Conservation (phyloP, 2,888 invertebrate genomes). For the Parascotia fuliginaria region DNA sequence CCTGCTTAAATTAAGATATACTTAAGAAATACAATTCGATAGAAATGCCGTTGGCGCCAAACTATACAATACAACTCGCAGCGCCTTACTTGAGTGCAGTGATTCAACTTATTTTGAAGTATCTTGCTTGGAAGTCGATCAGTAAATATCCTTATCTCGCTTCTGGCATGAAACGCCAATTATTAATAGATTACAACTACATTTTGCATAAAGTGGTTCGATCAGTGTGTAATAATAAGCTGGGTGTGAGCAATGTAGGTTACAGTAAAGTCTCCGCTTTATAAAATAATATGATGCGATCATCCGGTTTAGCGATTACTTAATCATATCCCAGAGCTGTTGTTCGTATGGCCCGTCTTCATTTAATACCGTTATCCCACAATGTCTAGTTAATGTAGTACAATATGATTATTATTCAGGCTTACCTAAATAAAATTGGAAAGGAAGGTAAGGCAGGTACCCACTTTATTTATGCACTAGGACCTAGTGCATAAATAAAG, state of each 20-base stretch:
- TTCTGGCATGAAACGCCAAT: constrained; percentile 45
- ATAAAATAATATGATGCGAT: constrained; percentile 59
- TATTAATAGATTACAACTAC: constrained; percentile 53
- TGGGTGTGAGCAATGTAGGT: constrained; percentile 55
- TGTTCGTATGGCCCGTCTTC: constrained; percentile 16
- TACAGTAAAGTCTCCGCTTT: constrained; percentile 46
- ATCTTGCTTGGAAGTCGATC: constrained; percentile 45
- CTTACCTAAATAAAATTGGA: too few species aligned
- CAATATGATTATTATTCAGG: too few species aligned
- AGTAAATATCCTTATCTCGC: constrained; percentile 53
- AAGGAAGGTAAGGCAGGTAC: too few species aligned
- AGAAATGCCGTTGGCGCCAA: constrained; percentile 23
- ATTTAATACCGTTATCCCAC: background rate
- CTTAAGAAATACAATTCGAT: background rate
- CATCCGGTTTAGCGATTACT: constrained; percentile 51
- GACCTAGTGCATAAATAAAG: too few species aligned
- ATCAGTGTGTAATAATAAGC: constrained; percentile 30
- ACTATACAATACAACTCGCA: constrained; percentile 24
- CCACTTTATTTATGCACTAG: too few species aligned
- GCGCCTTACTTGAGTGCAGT: constrained; percentile 13
- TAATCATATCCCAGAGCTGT: constrained; percentile 36
- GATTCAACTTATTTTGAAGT: constrained; percentile 32
- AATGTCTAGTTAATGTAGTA: background rate
- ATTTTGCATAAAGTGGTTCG: constrained; percentile 51
- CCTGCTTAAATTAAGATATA: too few species aligned